Conservation (phyloP, 2,888 invertebrate genomes). For the Drosophila lacicola region DNA sequence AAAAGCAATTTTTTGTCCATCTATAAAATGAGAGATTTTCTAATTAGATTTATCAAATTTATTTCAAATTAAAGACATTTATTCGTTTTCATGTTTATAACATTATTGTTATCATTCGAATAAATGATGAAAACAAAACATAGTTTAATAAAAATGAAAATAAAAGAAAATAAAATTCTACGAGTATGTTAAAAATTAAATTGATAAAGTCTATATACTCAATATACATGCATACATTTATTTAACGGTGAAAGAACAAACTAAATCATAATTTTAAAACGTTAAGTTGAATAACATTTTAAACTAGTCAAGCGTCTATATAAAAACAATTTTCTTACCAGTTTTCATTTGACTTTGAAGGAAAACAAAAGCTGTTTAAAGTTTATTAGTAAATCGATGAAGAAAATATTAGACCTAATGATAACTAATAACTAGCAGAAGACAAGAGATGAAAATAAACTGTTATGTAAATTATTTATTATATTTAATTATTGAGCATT, state of each 20-base stretch:
- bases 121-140: conserved; percentile 26
- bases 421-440: conserved; percentile 44
- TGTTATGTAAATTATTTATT: conserved; percentile 84
- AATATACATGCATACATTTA: conserved; percentile 42
- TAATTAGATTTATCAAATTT: conserved; percentile 27
- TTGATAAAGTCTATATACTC: conserved; percentile 62
- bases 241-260: conserved; percentile 35
- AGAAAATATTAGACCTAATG: conserved; percentile 49
- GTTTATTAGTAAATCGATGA: conserved; percentile 64
- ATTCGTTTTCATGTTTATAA: conserved; percentile 43
- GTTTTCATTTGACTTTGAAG: conserved; percentile 23
- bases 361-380: conserved; percentile 42
- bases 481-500: conserved; percentile 63
- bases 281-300: conserved; percentile 60
- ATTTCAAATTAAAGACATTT: conserved; percentile 28
- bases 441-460: conserved; percentile 52
- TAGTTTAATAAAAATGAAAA: conserved; percentile 38
- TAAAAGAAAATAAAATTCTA: conserved; percentile 37
- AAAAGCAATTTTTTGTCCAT: conserved; percentile 37
- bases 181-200: conserved; percentile 55
- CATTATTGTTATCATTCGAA: conserved; percentile 62
- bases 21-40: conserved; percentile 7
- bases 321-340: conserved; percentile 12
- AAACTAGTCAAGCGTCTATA: conserved; percentile 31
- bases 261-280: conserved; percentile 51